Base-by-base conservation (phyloP, 2,113 vertebrate genomes). In the Copsychus sechellarum region DNA sequence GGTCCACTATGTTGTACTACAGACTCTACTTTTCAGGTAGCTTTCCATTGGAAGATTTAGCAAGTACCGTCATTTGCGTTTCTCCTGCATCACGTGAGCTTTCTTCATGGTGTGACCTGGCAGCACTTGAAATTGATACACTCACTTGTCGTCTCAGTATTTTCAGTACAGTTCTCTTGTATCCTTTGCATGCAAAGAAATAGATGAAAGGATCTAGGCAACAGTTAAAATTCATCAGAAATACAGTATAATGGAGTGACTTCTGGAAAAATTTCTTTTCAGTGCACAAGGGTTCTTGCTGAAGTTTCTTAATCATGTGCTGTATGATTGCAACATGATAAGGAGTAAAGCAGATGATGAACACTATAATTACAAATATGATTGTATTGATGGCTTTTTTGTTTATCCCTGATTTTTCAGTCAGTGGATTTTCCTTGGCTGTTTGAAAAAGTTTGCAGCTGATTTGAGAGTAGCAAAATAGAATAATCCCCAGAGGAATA, bases 161-260 rank as follows among this genome's bases (percentile, higher is more conserved):
- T 98, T 98, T 99, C 97, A 98, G 94, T 29, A 99, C 97, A 93
- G 99, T 99, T 92, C 98, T 98, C 97, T 99, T 99, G 97, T 99
- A 99, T 92, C 99, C 99, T 97, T 99, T 99, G 80, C 99, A 99
- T 53, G 99, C 99, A 77, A 99, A 99, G 97, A 99, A 99, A 92
- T 99, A 99, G 92, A 99, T 98, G 50, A 99, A 99, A 12, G 99
- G 99, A 94, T 99, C 99, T 96, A 99, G 96, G 81, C 98, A 99
- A 94, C 99, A 98, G 95, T 99, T 99, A 91, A 99, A 98, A 96
- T 99, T 99, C 99, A 99, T 99, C 80, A 99, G 97, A 86, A 98
- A 98, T 33, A 99, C 98, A 0, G 99, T 99, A 76, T 99, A 79
- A 93, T 99, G 99, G 92, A 99, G 98, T 2, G 99, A 99, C 71